These are phyloP conservation scores for Python bivittatus DNA, from an alignment of 2,113 vertebrate genomes.

Conservation along the genomic window DNA sequence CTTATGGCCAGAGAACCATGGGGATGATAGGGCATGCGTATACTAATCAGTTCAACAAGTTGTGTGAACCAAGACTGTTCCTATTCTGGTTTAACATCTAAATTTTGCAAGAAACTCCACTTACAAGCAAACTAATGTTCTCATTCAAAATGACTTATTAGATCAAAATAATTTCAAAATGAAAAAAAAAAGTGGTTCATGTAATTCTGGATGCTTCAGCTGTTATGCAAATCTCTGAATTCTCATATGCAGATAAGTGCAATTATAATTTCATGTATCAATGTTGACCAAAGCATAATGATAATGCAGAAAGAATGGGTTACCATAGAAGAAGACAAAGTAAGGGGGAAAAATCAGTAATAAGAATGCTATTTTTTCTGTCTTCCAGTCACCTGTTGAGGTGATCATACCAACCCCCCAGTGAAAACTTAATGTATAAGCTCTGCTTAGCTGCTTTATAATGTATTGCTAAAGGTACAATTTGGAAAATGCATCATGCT, in stretches of 20 bases:
- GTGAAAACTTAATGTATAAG: not conserved
- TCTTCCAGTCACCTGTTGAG: not conserved
- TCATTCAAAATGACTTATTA: not conserved
- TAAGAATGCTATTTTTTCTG: not conserved
- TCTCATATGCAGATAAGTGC: not conserved
- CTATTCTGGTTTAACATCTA: not conserved
- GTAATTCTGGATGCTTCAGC: not conserved
- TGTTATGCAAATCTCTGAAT: not conserved
- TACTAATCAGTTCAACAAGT: not conserved
- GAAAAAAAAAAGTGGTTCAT: not conserved
- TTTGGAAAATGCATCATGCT: not conserved
- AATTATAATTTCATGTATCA: not conserved
- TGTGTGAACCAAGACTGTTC: not conserved
- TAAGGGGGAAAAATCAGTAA: not conserved
- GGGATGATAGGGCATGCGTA: not conserved
- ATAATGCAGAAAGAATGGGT: not conserved
- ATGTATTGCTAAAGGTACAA: not conserved
- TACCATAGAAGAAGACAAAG: not conserved
- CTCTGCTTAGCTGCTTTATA: not conserved
- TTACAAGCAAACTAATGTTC: not conserved
- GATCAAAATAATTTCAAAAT: not conserved
- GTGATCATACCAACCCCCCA: too few relatives aligned
- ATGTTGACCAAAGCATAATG: not conserved
- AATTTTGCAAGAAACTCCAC: not conserved
- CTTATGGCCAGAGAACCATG: not conserved